Conservation (phyloP, 2,113 vertebrate genomes). For the Dromiciops gliroides region DNA sequence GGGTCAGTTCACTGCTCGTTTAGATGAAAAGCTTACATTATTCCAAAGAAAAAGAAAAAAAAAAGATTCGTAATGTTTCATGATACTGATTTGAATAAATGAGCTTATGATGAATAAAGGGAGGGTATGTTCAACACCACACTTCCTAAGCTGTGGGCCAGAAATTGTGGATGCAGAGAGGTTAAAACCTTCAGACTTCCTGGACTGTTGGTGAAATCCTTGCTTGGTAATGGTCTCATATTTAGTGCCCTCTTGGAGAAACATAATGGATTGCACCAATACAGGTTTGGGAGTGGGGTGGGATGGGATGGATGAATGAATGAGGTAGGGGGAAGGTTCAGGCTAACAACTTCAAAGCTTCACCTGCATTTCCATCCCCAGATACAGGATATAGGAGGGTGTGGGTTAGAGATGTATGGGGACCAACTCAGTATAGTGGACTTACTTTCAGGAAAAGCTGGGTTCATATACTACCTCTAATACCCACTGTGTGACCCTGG, state of each 20-base stretch:
- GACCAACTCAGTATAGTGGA: constrained; percentile 12
- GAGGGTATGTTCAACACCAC: not conserved
- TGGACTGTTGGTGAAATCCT: not conserved
- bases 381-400: constrained; percentile 73
- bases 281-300: constrained; percentile 49
- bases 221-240: not conserved
- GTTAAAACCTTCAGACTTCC: not conserved
- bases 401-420: constrained; percentile 58
- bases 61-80: not conserved
- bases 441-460: not conserved
- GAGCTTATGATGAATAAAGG: not conserved
- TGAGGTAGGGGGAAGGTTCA: not conserved
- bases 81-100: too few relatives aligned
- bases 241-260: constrained; percentile 36
- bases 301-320: constrained; percentile 20
- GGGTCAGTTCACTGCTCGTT: not conserved
- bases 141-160: not conserved
- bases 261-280: not conserved
- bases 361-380: constrained; percentile 64
- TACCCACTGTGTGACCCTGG: not conserved
- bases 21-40: not conserved
- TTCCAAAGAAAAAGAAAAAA: too few relatives aligned
- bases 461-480: not conserved
- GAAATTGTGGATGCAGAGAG: not conserved
- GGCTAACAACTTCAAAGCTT: not conserved